Percentiles rank a stretch among this genome's conserved stretches.
Conservation (phyloP, 2,888 invertebrate genomes). For the Drosophila nigricruria region DNA sequence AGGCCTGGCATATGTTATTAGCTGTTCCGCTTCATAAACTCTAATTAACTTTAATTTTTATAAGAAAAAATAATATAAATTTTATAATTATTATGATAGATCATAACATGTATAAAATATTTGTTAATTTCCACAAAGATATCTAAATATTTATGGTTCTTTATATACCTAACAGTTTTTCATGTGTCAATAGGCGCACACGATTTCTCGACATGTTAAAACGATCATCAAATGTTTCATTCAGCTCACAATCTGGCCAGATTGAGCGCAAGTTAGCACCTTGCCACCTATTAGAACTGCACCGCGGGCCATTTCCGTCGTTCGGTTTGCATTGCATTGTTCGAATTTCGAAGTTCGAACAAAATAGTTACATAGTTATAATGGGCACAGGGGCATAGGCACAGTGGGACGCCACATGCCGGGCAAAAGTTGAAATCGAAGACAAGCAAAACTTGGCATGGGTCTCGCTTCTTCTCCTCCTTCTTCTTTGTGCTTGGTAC, state of each 20-base stretch:
- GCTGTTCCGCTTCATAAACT: conserved; percentile 3
- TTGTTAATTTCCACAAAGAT: not conserved
- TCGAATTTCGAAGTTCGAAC: conserved; percentile 12
- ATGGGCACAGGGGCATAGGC: conserved; percentile 33
- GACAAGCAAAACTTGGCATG: conserved; percentile 64
- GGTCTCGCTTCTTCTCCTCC: conserved; percentile 29
- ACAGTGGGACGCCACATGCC: conserved; percentile 20
- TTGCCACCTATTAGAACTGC: conserved; percentile 49
- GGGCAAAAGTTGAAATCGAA: conserved; percentile 31
- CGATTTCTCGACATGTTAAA: conserved; percentile 63
- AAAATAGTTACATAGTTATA: conserved; percentile 23
- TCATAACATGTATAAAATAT: conserved; percentile 3
- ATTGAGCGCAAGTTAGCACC: conserved; percentile 54
- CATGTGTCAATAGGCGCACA: conserved; percentile 38
- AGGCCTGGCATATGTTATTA: conserved; percentile 2
- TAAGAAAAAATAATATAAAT: not conserved
- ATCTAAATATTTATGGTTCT: not conserved
- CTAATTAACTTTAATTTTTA: not conserved
- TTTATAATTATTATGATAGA: conserved; percentile 1
- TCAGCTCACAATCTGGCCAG: conserved; percentile 12
- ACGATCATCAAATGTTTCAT: conserved; percentile 48
- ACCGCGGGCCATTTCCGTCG: conserved; percentile 58
- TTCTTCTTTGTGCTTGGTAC: conserved; percentile 46
- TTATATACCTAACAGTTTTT: not conserved
- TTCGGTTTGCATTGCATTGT: conserved; percentile 34